phyloP scores from a whole-genome alignment of 2,888 invertebrate genomes.

The Lepidochrysops patricia region DNA sequence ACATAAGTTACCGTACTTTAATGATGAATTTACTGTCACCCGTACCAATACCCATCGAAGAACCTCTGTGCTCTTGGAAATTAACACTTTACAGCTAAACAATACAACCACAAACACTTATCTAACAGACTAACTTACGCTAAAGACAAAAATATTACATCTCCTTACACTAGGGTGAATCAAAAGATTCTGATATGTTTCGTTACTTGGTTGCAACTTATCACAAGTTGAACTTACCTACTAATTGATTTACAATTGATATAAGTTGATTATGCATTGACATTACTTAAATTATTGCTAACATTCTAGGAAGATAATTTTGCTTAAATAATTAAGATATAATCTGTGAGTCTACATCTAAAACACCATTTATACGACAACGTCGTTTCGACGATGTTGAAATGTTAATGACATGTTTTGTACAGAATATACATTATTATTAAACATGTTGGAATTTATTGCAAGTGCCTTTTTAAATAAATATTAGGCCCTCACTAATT shows the following conservation, averaged over 20 bases:
- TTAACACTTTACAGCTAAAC: slow-evolving; percentile 26
- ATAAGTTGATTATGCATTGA: slow-evolving; percentile 38
- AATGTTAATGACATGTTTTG: neutral
- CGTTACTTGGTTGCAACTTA: slow-evolving; percentile 81
- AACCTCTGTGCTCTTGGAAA: slow-evolving; percentile 31
- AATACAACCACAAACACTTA: slow-evolving; percentile 21
- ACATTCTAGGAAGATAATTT: slow-evolving; percentile 35
- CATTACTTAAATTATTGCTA: slow-evolving; percentile 46
- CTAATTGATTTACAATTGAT: slow-evolving; percentile 61
- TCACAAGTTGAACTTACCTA: slow-evolving; percentile 68
- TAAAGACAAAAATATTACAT: slow-evolving; percentile 35
- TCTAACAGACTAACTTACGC: slow-evolving; percentile 36
- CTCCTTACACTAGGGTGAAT: slow-evolving; percentile 71
- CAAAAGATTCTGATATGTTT: slow-evolving; percentile 82
- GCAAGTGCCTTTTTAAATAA: slow-evolving; percentile 23
- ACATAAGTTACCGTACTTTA: neutral
- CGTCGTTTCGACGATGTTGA: neutral
- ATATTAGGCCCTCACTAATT: slow-evolving; percentile 19
- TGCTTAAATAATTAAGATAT: slow-evolving; percentile 1
- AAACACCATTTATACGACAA: neutral
- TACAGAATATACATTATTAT: neutral
- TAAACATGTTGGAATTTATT: slow-evolving; percentile 1
- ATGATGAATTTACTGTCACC: neutral
- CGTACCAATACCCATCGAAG: slow-evolving; percentile 26
- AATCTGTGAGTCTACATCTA: neutral